Conservation (phyloP, 2,888 invertebrate genomes). For the Polia nebulosa region DNA sequence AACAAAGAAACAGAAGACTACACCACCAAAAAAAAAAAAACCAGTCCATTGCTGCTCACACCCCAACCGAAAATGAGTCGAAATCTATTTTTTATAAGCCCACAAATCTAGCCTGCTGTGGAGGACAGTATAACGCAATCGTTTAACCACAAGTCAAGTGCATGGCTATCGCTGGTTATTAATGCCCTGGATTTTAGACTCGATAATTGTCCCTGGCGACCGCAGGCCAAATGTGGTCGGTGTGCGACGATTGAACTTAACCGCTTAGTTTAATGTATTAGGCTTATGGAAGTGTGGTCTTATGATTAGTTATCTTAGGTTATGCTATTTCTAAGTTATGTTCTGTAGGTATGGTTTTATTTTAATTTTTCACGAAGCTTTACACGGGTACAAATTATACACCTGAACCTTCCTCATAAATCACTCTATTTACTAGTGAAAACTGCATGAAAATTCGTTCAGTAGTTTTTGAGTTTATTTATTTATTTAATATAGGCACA, state of each 20-base stretch:
- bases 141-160: conserved; percentile 74
- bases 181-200: conserved; percentile 74
- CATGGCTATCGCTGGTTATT: conserved; percentile 77
- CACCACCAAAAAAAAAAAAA: background rate
- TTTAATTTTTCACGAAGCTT: no score
- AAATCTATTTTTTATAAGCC: conserved; percentile 44
- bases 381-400: no score
- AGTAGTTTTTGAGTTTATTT: no score
- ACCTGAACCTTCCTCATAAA: no score
- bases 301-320: conserved; percentile 7
- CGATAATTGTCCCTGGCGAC: conserved; percentile 76
- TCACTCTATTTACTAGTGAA: no score
- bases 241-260: conserved; percentile 66
- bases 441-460: no score
- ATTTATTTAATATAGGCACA: no score
- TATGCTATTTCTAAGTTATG: no score
- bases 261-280: conserved; percentile 53
- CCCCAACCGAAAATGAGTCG: background rate
- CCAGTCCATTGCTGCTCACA: rapidly evolving
- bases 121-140: conserved; percentile 72
- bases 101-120: conserved; percentile 46
- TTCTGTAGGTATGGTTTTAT: no score
- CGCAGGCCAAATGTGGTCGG: conserved; percentile 68
- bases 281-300: conserved; percentile 22
- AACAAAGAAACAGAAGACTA: no score